Conservation (phyloP, 1,140 invertebrate species). For the Atta cephalotes region DNA sequence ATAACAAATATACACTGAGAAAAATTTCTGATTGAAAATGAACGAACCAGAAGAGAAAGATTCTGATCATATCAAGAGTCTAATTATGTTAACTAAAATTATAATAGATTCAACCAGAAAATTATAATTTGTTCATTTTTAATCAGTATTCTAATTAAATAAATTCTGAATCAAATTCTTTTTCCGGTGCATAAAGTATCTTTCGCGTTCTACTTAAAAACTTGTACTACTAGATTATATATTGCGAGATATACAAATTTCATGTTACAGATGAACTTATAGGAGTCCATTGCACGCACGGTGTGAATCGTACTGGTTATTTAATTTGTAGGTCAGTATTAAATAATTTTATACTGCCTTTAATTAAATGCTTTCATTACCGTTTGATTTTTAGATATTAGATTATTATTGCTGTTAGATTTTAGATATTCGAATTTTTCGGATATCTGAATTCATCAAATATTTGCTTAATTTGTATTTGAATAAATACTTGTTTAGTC, state of each 20-base stretch:
- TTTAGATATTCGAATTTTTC: neutral
- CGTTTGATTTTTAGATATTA: neutral
- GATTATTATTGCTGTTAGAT: too few species aligned
- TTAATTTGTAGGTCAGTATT: conserved; percentile 92
- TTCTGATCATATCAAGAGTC: too few species aligned
- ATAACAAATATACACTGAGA: neutral
- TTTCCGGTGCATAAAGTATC: neutral
- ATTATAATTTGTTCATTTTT: too few species aligned
- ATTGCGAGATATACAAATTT: conserved; percentile 29
- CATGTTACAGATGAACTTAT: conserved; percentile 91
- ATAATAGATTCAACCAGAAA: too few species aligned
- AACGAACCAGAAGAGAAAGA: too few species aligned
- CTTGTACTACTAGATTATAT: neutral
- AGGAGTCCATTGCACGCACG: conserved; percentile 97
- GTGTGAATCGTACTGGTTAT: conserved; percentile 96
- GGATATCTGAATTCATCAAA: neutral
- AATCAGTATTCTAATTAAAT: too few species aligned
- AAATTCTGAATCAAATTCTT: too few species aligned
- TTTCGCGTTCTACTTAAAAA: neutral
- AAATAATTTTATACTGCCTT: neutral
- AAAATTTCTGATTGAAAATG: too few species aligned
- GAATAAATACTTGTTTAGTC: too few species aligned
- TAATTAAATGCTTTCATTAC: neutral
- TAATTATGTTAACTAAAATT: too few species aligned
- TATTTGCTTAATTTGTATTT: neutral